These are phyloP conservation scores for Entomobrya proxima DNA, from an alignment of 2,888 invertebrate genomes.

Conservation along the genomic window DNA sequence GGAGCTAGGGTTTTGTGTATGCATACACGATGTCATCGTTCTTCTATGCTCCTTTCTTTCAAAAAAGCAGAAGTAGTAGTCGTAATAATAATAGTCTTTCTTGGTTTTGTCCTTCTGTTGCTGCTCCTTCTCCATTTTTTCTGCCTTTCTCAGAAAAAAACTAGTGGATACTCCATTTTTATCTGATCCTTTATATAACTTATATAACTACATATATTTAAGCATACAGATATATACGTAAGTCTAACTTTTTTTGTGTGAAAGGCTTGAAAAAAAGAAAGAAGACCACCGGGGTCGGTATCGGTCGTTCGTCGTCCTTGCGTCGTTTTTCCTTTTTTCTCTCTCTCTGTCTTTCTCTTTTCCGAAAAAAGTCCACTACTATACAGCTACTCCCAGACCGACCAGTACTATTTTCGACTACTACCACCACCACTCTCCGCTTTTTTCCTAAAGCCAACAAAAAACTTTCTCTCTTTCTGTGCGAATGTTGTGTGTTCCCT, in stretches of 20 bases:
- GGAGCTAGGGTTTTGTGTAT: conserved; percentile 36
- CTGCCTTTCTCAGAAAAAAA: not conserved
- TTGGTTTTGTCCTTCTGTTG: conserved; percentile 32
- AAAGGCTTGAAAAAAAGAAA: conserved; percentile 14
- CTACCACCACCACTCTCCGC: not conserved
- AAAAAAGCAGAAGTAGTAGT: not conserved
- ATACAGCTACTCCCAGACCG: not conserved
- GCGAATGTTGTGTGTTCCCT: not conserved
- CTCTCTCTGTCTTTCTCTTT: conserved; percentile 1
- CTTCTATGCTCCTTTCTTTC: not conserved
- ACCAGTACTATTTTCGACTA: not conserved
- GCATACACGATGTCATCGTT: conserved; percentile 18
- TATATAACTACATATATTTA: not conserved
- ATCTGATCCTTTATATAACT: not conserved
- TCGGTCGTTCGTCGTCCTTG: conserved; percentile 69
- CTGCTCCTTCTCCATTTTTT: not conserved
- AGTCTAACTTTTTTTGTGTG: conserved; percentile 3
- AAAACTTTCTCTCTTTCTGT: conserved; percentile 37
- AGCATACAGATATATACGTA: not conserved
- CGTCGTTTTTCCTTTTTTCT: conserved; percentile 58
- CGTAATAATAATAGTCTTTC: conserved; percentile 21
- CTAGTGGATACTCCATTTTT: conserved; percentile 19
- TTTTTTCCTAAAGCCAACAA: conserved; percentile 19
- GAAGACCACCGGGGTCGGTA: conserved; percentile 69
- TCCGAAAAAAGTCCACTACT: conserved; percentile 38